Percentiles rank a stretch among this genome's conserved stretches.
Conservation (phyloP, 2,888 invertebrate genomes). For the Caenorhabditis panamensis region DNA sequence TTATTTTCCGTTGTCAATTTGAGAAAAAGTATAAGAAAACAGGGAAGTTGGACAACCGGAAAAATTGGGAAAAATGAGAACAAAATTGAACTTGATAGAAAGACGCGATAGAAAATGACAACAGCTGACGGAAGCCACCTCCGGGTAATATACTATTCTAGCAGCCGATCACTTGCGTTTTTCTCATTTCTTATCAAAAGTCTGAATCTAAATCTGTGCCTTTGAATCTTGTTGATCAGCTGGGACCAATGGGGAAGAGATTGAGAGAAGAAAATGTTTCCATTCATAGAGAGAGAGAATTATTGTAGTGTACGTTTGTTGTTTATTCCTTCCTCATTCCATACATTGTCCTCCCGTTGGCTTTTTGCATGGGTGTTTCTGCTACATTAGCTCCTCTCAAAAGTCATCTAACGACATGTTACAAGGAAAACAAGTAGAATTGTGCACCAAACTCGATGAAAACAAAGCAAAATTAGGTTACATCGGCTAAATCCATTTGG, state of each 20-base stretch:
- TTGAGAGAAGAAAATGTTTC: conserved; percentile 11
- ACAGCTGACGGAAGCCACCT: conserved; percentile 26
- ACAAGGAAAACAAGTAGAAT: conserved; percentile 58
- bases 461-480: conserved; percentile 59
- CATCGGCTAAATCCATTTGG: conserved; percentile 60
- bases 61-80: conserved; percentile 19
- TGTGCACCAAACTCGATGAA: conserved; percentile 60
- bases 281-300: background rate
- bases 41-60: background rate
- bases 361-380: conserved; percentile 42
- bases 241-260: background rate
- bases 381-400: conserved; percentile 56
- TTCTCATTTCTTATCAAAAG: conserved; percentile 32
- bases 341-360: conserved; percentile 12
- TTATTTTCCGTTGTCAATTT: background rate
- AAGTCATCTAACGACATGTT: conserved; percentile 53
- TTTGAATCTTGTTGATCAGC: background rate
- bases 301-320: conserved; percentile 6
- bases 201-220: conserved; percentile 3
- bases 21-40: no score
- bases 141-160: conserved; percentile 23
- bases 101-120: conserved; percentile 33
- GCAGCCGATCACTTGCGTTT: conserved; percentile 26
- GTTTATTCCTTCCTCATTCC: conserved; percentile 39
- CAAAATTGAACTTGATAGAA: conserved; percentile 40